phyloP scores from a whole-genome alignment of 1,140 invertebrate species.

The Alviniconcha marisindica region DNA sequence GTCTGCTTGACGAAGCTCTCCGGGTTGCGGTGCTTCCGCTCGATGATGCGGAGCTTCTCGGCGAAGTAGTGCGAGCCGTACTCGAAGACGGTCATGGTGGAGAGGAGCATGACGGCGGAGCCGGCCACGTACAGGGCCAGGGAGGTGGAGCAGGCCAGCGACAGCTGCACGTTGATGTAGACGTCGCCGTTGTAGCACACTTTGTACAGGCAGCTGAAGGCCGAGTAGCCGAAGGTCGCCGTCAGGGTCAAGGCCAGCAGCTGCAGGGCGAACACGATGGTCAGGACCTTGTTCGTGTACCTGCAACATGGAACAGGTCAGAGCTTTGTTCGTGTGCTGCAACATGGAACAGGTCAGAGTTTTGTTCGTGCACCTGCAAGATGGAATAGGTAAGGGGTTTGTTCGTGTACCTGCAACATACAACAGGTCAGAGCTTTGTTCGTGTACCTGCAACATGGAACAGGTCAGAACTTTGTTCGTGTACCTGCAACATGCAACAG shows the following conservation, averaged over 20 bases:
- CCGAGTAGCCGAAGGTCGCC: constrained; percentile 58
- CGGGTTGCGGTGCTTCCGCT: constrained; percentile 51
- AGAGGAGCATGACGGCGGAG: constrained; percentile 55
- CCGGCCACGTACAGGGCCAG: constrained; percentile 59
- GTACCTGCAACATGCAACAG: background rate
- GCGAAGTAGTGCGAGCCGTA: constrained; percentile 65
- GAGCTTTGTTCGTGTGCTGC: background rate
- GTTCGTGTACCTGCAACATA: too few species aligned
- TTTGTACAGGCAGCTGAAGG: constrained; percentile 61
- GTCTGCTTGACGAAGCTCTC: constrained; percentile 57
- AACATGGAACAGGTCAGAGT: too few species aligned
- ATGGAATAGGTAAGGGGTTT: too few species aligned
- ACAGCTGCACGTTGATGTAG: constrained; percentile 50
- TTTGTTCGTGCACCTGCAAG: too few species aligned
- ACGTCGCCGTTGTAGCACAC: constrained; percentile 53
- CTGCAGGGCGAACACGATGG: constrained; percentile 61
- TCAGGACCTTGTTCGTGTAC: constrained; percentile 65
- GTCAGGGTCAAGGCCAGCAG: constrained; percentile 58
- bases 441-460: constrained; percentile 51
- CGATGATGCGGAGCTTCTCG: constrained; percentile 61
- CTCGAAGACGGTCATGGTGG: constrained; percentile 63
- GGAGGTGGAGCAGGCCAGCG: constrained; percentile 44
- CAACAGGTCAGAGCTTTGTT: constrained; percentile 62
- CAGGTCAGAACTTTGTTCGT: background rate
- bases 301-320: constrained; percentile 1